A percentile compares a stretch with the other conserved stretches of the same genome.
Evolutionary conservation across 2,113 vertebrate genomes (phyloP).

Genomic region (Panthera tigris): DNA sequence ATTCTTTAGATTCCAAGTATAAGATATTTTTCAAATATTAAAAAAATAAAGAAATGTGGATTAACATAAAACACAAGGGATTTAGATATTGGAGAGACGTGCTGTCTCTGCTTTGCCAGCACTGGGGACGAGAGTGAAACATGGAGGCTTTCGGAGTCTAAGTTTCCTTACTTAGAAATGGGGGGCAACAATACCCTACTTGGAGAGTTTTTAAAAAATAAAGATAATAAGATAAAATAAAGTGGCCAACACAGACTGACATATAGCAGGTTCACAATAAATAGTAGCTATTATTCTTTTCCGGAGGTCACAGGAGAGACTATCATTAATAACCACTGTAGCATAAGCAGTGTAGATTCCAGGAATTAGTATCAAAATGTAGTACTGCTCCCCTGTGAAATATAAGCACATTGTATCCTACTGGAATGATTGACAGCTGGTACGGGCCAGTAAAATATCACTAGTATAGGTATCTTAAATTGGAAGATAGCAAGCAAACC

Average conservation of each 20-base stretch:
- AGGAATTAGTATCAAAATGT: background rate
- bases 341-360: background rate
- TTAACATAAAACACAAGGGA: background rate
- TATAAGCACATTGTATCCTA: background rate
- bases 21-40: background rate
- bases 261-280: background rate
- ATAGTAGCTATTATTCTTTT: background rate
- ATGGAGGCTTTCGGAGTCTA: background rate
- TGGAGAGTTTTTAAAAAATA: background rate
- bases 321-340: background rate
- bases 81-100: background rate
- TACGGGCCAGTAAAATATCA: background rate
- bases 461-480: background rate
- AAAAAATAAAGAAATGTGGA: background rate
- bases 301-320: background rate
- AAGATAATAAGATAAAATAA: background rate
- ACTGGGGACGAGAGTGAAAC: background rate
- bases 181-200: background rate
- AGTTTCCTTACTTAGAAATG: background rate
- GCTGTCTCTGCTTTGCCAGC: background rate
- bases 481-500: background rate
- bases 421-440: background rate
- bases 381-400: background rate
- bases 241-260: background rate
- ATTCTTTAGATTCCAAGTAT: background rate